A percentile compares a stretch with the other conserved stretches of the same genome.
phyloP scores from a whole-genome alignment of 2,888 invertebrate genomes.

The Melanargia galathea region DNA sequence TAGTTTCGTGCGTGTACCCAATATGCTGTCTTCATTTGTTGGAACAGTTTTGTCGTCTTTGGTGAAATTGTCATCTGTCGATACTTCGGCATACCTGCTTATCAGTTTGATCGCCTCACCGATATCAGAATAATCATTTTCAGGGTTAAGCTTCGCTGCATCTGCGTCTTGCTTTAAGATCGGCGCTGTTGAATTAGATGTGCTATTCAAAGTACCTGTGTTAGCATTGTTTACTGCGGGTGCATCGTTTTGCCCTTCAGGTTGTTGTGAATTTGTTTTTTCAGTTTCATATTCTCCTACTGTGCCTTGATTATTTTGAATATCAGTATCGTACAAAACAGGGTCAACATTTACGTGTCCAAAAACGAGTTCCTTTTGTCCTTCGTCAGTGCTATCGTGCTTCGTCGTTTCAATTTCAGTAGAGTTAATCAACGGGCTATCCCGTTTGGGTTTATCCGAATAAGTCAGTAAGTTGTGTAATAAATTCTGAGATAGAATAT shows the following conservation, averaged over 20 bases:
- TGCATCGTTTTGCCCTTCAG: constrained; percentile 23
- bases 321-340: constrained; percentile 57
- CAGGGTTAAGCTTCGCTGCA: constrained; percentile 70
- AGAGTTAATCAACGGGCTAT: constrained; percentile 61
- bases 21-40: constrained; percentile 63
- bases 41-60: constrained; percentile 65
- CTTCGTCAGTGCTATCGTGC: constrained; percentile 60
- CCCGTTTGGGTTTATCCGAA: constrained; percentile 74
- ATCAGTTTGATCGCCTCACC: constrained; percentile 78
- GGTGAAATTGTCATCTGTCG: constrained; percentile 74
- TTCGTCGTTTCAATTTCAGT: constrained; percentile 52
- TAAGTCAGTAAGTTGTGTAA: constrained; percentile 59
- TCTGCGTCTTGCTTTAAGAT: constrained; percentile 59
- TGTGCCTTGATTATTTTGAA: constrained; percentile 47
- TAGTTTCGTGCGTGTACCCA: constrained; percentile 74
- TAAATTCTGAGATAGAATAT: constrained; percentile 60
- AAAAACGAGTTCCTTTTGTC: constrained; percentile 73
- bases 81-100: constrained; percentile 77
- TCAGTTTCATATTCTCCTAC: constrained; percentile 37
- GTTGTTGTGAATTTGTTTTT: constrained; percentile 36
- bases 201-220: constrained; percentile 38
- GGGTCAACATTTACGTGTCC: constrained; percentile 76
- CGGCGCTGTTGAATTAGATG: constrained; percentile 44
- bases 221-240: constrained; percentile 32
- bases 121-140: constrained; percentile 75